Conservation (phyloP, 2,888 invertebrate genomes). For the Lordiphosa fenestrarum region DNA sequence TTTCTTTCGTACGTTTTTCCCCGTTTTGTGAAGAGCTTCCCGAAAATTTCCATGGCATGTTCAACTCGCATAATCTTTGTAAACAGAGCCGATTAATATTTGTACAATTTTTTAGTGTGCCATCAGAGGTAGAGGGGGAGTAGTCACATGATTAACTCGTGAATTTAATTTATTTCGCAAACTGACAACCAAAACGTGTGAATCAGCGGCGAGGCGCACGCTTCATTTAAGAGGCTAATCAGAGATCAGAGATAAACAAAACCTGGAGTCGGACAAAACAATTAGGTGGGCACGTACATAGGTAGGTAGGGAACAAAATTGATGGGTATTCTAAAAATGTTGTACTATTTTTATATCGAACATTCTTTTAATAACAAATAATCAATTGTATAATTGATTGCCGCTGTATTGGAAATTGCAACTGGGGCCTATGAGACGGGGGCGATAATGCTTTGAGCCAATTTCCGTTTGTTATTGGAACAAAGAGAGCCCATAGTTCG, state of each 20-base stretch:
- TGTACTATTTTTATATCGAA: constrained; percentile 23
- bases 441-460: too few relatives aligned
- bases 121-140: not conserved
- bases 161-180: constrained; percentile 44
- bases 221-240: constrained; percentile 54
- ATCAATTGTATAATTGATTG: constrained; percentile 49
- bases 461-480: constrained; percentile 21
- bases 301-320: constrained; percentile 3
- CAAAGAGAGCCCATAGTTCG: constrained; percentile 23
- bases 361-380: constrained; percentile 9
- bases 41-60: constrained; percentile 29
- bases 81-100: constrained; percentile 44
- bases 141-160: constrained; percentile 66
- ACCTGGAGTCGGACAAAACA: not conserved
- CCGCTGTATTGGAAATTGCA: constrained; percentile 34
- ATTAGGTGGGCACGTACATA: constrained; percentile 6
- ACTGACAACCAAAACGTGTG: constrained; percentile 63
- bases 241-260: constrained; percentile 55
- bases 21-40: constrained; percentile 7
- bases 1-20: constrained; percentile 10
- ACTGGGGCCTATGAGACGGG: constrained; percentile 38
- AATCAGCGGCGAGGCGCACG: constrained; percentile 49
- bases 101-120: constrained; percentile 39
- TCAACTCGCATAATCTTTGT: constrained; percentile 35
- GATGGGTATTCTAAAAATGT: constrained; percentile 35